A percentile compares a stretch with the other conserved stretches of the same genome.
phyloP scores from a whole-genome alignment of 1,140 invertebrate species.

The Scylla paramamosain region DNA sequence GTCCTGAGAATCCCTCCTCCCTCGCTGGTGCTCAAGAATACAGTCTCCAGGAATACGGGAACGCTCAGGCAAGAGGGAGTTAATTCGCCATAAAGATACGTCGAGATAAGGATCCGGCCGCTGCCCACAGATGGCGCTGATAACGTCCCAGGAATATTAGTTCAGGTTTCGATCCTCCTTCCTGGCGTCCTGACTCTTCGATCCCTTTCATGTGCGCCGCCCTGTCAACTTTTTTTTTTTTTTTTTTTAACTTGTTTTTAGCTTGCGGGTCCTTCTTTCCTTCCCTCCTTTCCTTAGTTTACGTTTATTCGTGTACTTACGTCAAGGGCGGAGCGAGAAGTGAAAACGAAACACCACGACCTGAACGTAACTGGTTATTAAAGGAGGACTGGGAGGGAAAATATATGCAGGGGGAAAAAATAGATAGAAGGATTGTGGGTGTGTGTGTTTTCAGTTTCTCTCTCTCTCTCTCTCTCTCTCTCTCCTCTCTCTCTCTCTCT shows the following conservation, averaged over 20 bases:
- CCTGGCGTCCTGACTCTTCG: not conserved
- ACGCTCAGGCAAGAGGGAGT: not conserved
- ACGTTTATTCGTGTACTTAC: not conserved
- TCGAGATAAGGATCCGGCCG: not conserved
- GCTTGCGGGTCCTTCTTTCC: not conserved
- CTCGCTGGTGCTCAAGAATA: too few species aligned
- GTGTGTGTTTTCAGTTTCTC: too few species aligned
- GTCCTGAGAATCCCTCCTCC: too few species aligned
- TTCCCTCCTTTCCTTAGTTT: not conserved
- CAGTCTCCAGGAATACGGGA: not conserved
- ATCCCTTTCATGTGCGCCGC: not conserved
- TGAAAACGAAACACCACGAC: not conserved
- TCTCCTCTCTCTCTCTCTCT: too few species aligned
- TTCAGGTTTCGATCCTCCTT: not conserved
- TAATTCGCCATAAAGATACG: conserved; percentile 40
- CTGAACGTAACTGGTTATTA: not conserved
- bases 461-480: too few species aligned
- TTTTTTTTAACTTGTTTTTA: not conserved
- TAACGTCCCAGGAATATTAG: conserved; percentile 26
- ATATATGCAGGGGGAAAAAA: not conserved
- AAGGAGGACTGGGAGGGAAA: not conserved
- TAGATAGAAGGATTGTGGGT: too few species aligned
- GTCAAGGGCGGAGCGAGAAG: not conserved
- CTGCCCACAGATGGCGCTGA: not conserved
- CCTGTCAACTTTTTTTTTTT: not conserved